Evolutionary conservation across 2,113 vertebrate species (phyloP).

Genomic region (Zosterops hypoxanthus): DNA sequence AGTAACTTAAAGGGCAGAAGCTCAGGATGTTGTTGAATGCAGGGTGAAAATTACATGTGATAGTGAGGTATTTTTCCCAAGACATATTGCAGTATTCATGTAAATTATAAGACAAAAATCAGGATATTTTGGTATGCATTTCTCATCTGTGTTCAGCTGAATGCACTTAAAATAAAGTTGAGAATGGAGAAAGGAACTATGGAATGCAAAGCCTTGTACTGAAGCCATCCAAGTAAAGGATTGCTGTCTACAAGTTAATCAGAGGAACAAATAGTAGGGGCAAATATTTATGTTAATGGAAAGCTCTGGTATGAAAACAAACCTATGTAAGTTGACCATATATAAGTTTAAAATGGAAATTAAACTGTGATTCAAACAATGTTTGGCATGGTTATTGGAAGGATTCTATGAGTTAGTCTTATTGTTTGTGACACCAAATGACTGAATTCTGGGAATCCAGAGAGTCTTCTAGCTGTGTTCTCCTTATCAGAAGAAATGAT

Average conservation of each 20-base stretch:
- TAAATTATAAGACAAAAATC: neutral
- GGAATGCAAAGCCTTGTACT: neutral
- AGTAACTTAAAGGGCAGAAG: neutral
- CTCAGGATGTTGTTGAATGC: neutral
- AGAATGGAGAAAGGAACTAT: neutral
- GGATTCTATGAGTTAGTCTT: neutral
- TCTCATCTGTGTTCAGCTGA: neutral
- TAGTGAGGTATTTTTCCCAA: neutral
- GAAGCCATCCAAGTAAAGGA: neutral
- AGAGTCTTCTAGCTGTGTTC: neutral
- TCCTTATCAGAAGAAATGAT: neutral
- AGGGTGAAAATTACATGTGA: neutral
- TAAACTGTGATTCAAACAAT: neutral
- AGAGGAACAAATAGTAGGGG: neutral
- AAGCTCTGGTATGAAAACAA: neutral
- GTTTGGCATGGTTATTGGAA: neutral
- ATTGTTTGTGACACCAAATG: neutral
- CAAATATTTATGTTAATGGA: neutral
- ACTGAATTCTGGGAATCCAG: neutral
- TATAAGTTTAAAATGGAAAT: neutral
- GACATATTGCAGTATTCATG: neutral
- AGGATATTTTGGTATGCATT: neutral
- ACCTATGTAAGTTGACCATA: neutral
- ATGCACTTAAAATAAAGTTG: neutral
- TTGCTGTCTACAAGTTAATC: neutral